Conservation (phyloP, 2,888 invertebrate species). For the Chalcosyrphus nemorum region DNA sequence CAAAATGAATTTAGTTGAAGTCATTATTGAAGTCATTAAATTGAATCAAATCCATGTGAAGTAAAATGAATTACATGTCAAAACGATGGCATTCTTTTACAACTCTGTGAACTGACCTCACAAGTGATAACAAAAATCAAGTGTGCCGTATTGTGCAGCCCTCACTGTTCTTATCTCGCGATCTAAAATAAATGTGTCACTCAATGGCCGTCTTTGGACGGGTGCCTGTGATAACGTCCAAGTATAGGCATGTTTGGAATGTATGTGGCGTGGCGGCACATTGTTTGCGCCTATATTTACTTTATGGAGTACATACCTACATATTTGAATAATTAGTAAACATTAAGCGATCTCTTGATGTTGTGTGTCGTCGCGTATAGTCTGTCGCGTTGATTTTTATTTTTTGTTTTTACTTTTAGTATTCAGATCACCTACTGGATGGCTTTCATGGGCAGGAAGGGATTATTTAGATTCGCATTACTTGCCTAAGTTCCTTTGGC, state of each 20-base stretch:
- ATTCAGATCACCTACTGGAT: constrained; percentile 37
- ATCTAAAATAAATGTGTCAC: neutral
- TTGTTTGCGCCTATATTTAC: neutral
- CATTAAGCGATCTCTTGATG: constrained; percentile 2
- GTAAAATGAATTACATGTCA: too few species aligned
- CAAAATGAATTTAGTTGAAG: too few species aligned
- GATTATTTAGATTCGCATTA: constrained; percentile 43
- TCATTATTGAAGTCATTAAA: too few species aligned
- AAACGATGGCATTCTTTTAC: neutral
- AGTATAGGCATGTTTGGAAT: constrained; percentile 27
- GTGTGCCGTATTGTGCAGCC: too few species aligned
- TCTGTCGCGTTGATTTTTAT: constrained; percentile 27
- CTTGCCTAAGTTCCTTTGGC: constrained; percentile 2
- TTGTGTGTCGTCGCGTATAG: neutral
- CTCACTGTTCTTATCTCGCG: neutral
- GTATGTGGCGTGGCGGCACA: constrained; percentile 22
- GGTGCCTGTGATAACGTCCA: neutral
- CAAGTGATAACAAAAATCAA: too few species aligned
- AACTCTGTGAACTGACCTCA: neutral
- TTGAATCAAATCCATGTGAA: neutral
- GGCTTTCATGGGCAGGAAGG: constrained; percentile 45
- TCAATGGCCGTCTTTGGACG: constrained; percentile 1
- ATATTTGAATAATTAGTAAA: constrained; percentile 51
- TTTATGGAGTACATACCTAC: constrained; percentile 29
- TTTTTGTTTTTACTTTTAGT: constrained; percentile 1